A percentile compares a stretch with the other conserved stretches of the same genome.
phyloP scores from a whole-genome alignment of 2,888 invertebrate species.

The Pseudococcus longispinus region DNA sequence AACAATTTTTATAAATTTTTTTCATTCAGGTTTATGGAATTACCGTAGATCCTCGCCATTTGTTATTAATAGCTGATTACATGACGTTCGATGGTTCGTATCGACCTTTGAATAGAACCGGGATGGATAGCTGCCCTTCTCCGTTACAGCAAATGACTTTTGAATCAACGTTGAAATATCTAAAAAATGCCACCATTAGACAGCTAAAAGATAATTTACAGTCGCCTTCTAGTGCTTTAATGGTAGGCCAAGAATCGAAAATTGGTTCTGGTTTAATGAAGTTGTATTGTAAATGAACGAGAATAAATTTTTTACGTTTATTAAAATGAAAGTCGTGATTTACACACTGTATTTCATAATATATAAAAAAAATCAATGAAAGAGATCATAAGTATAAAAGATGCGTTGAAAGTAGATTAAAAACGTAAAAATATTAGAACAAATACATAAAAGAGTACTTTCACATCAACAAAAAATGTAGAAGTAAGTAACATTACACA shows the following conservation, averaged over 20 bases:
- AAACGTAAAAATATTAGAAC: not conserved
- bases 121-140: conserved; percentile 89
- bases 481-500: not conserved
- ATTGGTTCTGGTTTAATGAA: conserved; percentile 76
- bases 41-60: conserved; percentile 90
- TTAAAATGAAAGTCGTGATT: not conserved
- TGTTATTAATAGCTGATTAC: conserved; percentile 92
- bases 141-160: conserved; percentile 98
- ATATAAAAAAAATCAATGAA: not conserved
- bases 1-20: conserved; percentile 23
- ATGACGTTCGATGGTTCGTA: conserved; percentile 95
- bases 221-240: conserved; percentile 86
- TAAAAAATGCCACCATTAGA: conserved; percentile 74
- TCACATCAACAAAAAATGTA: not conserved
- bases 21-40: conserved; percentile 83
- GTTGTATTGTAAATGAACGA: conserved; percentile 37
- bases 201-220: conserved; percentile 77
- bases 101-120: conserved; percentile 87
- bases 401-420: not conserved
- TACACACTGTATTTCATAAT: not conserved
- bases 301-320: conserved; percentile 22
- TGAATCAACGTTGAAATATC: conserved; percentile 87
- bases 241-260: conserved; percentile 82
- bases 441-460: not conserved
- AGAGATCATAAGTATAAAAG: not conserved